phyloP scores from a whole-genome alignment of 2,888 invertebrate genomes.

The Spatulosminthurus flaviceps region DNA sequence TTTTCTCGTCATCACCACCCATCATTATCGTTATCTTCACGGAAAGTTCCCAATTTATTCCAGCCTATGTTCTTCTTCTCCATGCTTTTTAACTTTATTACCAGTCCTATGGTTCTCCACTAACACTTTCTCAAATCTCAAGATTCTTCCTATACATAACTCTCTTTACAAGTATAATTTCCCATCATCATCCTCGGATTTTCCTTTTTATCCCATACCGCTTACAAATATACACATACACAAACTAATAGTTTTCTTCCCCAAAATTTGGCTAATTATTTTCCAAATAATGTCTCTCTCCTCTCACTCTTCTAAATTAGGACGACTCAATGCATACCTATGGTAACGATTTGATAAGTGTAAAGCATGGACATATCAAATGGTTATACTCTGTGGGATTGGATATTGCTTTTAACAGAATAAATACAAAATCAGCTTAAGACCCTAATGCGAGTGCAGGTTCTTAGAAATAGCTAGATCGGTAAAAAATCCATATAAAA shows the following conservation, averaged over 20 bases:
- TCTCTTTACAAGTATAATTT: too few relatives aligned
- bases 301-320: not conserved
- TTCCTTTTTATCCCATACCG: not conserved
- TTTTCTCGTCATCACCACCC: conserved; percentile 31
- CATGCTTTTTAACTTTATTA: conserved; percentile 41
- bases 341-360: too few relatives aligned
- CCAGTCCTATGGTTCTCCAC: conserved; percentile 22
- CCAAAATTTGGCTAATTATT: conserved; percentile 32
- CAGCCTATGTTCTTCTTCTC: conserved; percentile 26
- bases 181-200: conserved; percentile 3
- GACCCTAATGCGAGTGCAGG: too few relatives aligned
- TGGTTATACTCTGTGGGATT: too few relatives aligned
- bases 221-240: not conserved
- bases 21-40: conserved; percentile 43
- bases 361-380: too few relatives aligned
- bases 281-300: not conserved
- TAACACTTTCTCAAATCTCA: conserved; percentile 14
- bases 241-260: not conserved
- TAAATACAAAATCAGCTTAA: too few relatives aligned
- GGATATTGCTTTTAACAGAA: too few relatives aligned
- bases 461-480: too few relatives aligned
- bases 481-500: too few relatives aligned
- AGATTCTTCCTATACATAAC: conserved; percentile 25
- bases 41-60: conserved; percentile 40
- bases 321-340: too few relatives aligned